A percentile compares a stretch with the other conserved stretches of the same genome.
Conservation (phyloP, 2,797 vertebrate genomes). For the Tapera naevia region DNA sequence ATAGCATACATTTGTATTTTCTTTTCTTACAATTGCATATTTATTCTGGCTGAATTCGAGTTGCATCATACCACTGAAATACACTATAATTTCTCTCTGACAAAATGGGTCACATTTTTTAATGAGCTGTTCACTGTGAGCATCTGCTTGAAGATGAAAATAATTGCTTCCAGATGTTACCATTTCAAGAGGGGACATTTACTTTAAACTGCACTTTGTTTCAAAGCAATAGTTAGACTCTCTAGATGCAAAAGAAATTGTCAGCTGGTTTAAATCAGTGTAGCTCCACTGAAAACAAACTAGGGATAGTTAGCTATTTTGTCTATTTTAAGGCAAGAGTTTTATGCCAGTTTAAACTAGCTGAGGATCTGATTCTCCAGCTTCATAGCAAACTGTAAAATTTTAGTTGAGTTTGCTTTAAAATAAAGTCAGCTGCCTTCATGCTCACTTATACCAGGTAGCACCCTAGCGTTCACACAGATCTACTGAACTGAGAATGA, state of each 20-base stretch:
- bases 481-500: neutral
- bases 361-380: neutral
- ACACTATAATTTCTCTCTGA: conserved; percentile 71
- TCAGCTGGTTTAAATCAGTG: conserved; percentile 63
- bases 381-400: neutral
- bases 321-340: conserved; percentile 43
- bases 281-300: conserved; percentile 45
- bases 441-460: neutral
- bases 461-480: neutral
- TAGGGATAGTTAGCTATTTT: neutral
- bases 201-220: conserved; percentile 70
- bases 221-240: conserved; percentile 55
- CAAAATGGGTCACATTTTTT: conserved; percentile 74
- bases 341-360: neutral
- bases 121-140: conserved; percentile 57
- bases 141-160: conserved; percentile 69
- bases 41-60: conserved; percentile 69
- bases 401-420: neutral
- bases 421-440: neutral
- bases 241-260: conserved; percentile 17
- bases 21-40: conserved; percentile 56
- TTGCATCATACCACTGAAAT: conserved; percentile 64
- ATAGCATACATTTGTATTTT: conserved; percentile 64
- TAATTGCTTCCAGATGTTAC: conserved; percentile 80
- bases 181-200: conserved; percentile 41